Evolutionary conservation across 1,140 invertebrate species (phyloP).

Genomic region (Drosophila kurseongensis): DNA sequence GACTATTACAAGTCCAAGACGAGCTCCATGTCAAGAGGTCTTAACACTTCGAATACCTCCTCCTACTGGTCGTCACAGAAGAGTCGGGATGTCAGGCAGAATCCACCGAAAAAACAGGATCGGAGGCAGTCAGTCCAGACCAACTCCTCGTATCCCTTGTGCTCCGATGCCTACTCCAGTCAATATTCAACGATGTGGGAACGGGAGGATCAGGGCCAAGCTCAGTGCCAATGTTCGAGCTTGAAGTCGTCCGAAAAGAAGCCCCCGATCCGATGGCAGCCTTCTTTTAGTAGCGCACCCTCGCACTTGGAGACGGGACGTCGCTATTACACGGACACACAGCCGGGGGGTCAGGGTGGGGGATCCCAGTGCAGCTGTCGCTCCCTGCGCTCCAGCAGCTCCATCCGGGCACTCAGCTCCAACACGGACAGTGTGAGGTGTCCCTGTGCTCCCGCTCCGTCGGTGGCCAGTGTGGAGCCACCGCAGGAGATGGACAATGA

Average conservation of each 20-base stretch:
- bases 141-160: neutral
- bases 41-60: neutral
- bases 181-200: too few relatives aligned
- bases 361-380: neutral
- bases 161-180: neutral
- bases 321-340: conserved; percentile 36
- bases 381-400: conserved; percentile 14
- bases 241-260: neutral
- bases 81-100: neutral
- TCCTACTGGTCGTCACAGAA: neutral
- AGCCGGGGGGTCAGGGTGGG: neutral
- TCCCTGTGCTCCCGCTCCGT: conserved; percentile 32
- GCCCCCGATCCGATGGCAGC: neutral
- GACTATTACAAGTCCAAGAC: neutral
- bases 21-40: neutral
- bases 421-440: conserved; percentile 16
- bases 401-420: conserved; percentile 13
- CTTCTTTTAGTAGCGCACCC: neutral
- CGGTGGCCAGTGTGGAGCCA: conserved; percentile 8
- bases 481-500: neutral
- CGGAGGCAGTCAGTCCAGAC: neutral
- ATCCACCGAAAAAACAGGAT: neutral
- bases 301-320: neutral
- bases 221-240: neutral
- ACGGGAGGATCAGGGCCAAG: too few relatives aligned